Percentiles rank a stretch among this genome's conserved stretches.
These are phyloP conservation scores for Lycocerus yunnanus DNA, from an alignment of 2,888 invertebrate genomes.

Conservation along the genomic window DNA sequence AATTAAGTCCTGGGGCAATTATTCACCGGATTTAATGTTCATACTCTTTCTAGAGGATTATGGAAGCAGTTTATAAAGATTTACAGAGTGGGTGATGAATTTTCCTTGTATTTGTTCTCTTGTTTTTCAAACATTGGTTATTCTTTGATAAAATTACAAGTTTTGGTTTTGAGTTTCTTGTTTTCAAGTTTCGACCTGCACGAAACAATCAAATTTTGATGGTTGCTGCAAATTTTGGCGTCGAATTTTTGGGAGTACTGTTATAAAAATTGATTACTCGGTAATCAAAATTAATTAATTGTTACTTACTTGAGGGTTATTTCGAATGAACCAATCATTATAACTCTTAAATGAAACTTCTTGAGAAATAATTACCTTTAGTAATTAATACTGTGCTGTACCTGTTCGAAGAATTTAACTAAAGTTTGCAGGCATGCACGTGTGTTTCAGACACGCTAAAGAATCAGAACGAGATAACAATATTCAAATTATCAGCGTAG, in stretches of 20 bases:
- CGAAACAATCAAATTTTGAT: not conserved
- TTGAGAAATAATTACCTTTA: constrained; percentile 18
- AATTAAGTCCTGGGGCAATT: constrained; percentile 41
- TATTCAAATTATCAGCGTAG: constrained; percentile 18
- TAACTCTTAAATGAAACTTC: constrained; percentile 7
- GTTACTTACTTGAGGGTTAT: not conserved
- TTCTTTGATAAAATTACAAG: not conserved
- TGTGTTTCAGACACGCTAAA: constrained; percentile 11
- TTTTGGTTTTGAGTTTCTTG: not conserved
- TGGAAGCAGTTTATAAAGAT: constrained; percentile 40
- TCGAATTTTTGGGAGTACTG: not conserved
- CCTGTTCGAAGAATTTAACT: constrained; percentile 11
- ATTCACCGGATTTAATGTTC: constrained; percentile 42
- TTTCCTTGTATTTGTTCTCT: constrained; percentile 14
- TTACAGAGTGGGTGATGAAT: constrained; percentile 33
- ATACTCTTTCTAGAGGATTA: constrained; percentile 39
- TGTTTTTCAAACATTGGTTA: constrained; percentile 10
- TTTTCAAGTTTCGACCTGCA: not conserved
- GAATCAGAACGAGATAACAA: constrained; percentile 17
- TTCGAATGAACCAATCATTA: constrained; percentile 1
- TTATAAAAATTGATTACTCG: not conserved
- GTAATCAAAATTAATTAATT: not conserved
- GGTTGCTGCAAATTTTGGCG: constrained; percentile 5
- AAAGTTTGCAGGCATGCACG: constrained; percentile 16
- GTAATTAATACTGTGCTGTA: constrained; percentile 22